phyloP scores from a whole-genome alignment of 2,797 vertebrate species.

The Acrossocheilus fasciatus region DNA sequence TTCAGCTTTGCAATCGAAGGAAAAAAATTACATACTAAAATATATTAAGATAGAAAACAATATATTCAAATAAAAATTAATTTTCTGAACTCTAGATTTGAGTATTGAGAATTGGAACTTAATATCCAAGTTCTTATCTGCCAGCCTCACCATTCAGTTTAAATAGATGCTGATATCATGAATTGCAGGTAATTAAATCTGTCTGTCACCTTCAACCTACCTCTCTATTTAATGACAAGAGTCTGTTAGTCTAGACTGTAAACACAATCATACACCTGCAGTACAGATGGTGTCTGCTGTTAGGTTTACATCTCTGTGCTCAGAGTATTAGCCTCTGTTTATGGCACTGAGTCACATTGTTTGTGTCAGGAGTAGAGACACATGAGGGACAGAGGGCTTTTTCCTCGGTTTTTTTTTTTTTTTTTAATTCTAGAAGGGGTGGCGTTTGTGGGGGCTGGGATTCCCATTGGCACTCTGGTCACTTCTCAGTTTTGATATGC shows the following conservation, averaged over 20 bases:
- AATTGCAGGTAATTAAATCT: conserved; percentile 57
- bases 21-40: background rate
- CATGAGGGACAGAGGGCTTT: conserved; percentile 16
- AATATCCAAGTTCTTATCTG: background rate
- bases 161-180: conserved; percentile 46
- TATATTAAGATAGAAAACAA: background rate
- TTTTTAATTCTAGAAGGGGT: conserved; percentile 13
- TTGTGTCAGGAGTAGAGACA: conserved; percentile 49
- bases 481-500: conserved; percentile 25
- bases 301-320: conserved; percentile 51
- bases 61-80: background rate
- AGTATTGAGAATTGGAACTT: background rate
- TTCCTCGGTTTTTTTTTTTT: background rate
- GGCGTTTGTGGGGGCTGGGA: conserved; percentile 23
- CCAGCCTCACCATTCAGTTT: conserved; percentile 39
- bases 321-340: conserved; percentile 58
- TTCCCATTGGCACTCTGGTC: conserved; percentile 35
- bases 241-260: conserved; percentile 11
- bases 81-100: background rate
- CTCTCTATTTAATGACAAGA: conserved; percentile 46
- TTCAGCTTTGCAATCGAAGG: background rate
- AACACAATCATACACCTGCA: conserved; percentile 38
- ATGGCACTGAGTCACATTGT: conserved; percentile 57
- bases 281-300: conserved; percentile 61
- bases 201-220: conserved; percentile 55